Percentiles rank a stretch among this genome's conserved stretches.
Evolutionary conservation across 2,113 vertebrate genomes (phyloP).

Genomic region (Ophthalmolycus amberensis): DNA sequence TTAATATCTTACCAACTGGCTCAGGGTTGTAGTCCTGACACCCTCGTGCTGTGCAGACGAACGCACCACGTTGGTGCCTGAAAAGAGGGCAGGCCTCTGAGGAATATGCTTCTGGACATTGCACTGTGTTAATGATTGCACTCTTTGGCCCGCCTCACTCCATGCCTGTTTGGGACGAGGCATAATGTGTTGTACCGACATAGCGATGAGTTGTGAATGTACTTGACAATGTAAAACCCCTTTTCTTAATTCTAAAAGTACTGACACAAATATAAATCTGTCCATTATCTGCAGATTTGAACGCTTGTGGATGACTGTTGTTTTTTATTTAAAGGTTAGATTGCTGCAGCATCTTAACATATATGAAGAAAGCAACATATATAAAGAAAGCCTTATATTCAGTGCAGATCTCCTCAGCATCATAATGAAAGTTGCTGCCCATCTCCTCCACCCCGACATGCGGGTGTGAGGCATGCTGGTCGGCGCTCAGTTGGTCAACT

Average conservation of each 20-base stretch:
- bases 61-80: slow-evolving; percentile 22
- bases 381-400: neutral
- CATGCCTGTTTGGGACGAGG: neutral
- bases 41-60: slow-evolving; percentile 27
- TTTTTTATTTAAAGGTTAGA: neutral
- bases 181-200: neutral
- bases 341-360: neutral
- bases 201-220: neutral
- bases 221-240: neutral
- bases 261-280: neutral
- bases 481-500: slow-evolving; percentile 26
- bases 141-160: neutral
- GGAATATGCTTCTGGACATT: slow-evolving; percentile 29
- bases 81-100: slow-evolving; percentile 2
- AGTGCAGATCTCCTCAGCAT: neutral
- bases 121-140: slow-evolving; percentile 58
- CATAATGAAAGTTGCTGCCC: slow-evolving; percentile 12
- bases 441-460: slow-evolving; percentile 9
- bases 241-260: neutral
- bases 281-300: neutral
- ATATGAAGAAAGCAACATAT: neutral
- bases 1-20: neutral
- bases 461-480: neutral
- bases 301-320: neutral
- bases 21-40: neutral